Evolutionary conservation across 2,113 vertebrate species (phyloP).

Genomic region (Apus apus): DNA sequence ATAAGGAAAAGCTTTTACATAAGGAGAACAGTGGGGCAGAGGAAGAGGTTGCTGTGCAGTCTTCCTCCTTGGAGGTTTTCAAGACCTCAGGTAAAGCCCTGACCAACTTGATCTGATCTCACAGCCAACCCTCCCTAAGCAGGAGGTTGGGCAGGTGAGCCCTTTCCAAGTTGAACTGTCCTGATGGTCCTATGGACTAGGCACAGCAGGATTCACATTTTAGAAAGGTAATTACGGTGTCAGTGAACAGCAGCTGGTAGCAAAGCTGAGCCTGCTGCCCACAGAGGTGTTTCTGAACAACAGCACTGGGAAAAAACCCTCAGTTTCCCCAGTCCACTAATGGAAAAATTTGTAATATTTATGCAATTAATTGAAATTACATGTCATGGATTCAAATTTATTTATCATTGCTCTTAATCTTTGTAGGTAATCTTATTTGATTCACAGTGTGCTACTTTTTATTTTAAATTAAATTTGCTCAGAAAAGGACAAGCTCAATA

Average conservation of each 20-base stretch:
- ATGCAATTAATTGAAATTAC: slow-evolving; percentile 4
- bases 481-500: slow-evolving; percentile 26
- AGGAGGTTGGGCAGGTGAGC: neutral
- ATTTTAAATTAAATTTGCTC: slow-evolving; percentile 39
- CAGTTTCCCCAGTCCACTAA: neutral
- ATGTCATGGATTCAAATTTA: neutral
- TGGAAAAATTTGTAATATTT: neutral
- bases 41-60: neutral
- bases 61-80: neutral
- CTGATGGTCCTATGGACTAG: neutral
- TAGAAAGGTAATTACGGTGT: neutral
- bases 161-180: neutral
- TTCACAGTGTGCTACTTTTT: neutral
- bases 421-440: slow-evolving; percentile 13
- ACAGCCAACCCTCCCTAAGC: neutral
- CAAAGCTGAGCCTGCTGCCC: neutral
- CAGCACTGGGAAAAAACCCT: neutral
- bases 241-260: neutral
- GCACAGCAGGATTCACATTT: neutral
- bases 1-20: neutral
- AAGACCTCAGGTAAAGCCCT: neutral
- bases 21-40: neutral
- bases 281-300: neutral
- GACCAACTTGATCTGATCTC: neutral
- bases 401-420: neutral